Evolutionary conservation across 2,797 vertebrate genomes (phyloP), one percentile per base, ranked within the genome.

Genomic region (Myotis myotis): DNA sequence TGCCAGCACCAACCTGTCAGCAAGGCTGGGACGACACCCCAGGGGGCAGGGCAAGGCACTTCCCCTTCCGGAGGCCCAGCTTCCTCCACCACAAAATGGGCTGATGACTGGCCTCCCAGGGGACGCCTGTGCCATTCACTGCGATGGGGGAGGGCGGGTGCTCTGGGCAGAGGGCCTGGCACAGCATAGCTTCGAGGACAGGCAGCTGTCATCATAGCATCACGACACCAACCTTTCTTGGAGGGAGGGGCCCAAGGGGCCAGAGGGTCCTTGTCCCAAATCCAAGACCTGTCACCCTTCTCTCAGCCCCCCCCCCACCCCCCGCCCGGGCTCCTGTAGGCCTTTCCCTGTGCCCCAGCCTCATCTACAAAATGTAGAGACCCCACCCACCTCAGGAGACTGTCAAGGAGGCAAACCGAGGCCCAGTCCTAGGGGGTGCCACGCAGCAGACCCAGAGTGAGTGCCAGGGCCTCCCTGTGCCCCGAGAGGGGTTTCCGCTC

Each of bases 61-160:
- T 86, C 95, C 86, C 55, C 13, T 82, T 88, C 86, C 88, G 51
- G 93, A 75, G 47, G 47, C 76, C 88, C 33, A 33, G 79, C 80
- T 86, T 76, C 93, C 91, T 90, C 28, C 55, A 72, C 68, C 15
- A 25, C 60, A 89, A 90, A 72, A 49, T 3, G 6, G 87, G 92
- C 36, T 44, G 44, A 66, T 25, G 76, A 57, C 55, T 30, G 6
- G 41, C 55, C n/a, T 71, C 74, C 86, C 60, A 49, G 60, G 5
- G 53, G 44, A 86, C 19, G 49, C 49, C 51, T 9, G 1, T 20
- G 88, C 83, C 62, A 55, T 8, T 55, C 25, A 85, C 9, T 23
- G 11, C 4, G 30, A 10, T 8, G 23, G 47, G 20, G 62, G 70
- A 91, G 62, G 22, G 51, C 44, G 17, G 51, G 5, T 9, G 74